Evolutionary conservation across 1,140 invertebrate species (phyloP).

Genomic region (Musca domestica): DNA sequence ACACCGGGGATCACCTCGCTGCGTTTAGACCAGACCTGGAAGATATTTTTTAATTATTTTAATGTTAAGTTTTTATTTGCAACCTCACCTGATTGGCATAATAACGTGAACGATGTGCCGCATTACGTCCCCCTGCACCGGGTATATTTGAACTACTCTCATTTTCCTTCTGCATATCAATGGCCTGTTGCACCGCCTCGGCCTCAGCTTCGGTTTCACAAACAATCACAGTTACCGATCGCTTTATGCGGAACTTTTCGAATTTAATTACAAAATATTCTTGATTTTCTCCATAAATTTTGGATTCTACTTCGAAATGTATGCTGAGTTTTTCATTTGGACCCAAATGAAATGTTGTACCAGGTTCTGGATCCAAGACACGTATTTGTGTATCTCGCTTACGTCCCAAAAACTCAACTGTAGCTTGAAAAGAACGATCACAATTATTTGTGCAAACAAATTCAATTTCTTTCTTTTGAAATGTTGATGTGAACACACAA

Average conservation of each 20-base stretch:
- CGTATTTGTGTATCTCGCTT: conserved; percentile 44
- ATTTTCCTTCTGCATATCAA: background rate
- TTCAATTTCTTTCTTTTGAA: conserved; percentile 44
- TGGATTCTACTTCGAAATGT: conserved; percentile 43
- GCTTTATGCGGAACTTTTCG: conserved; percentile 55
- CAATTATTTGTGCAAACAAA: conserved; percentile 52
- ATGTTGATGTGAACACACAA: conserved; percentile 48
- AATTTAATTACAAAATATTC: conserved; percentile 62
- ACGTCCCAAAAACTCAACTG: conserved; percentile 43
- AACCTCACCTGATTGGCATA: conserved; percentile 45
- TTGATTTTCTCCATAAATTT: conserved; percentile 59
- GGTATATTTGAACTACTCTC: background rate
- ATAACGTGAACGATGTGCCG: conserved; percentile 30
- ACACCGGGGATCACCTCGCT: conserved; percentile 59
- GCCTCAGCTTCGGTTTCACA: conserved; percentile 30
- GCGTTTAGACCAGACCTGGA: conserved; percentile 38
- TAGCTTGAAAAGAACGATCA: conserved; percentile 39
- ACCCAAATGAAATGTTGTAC: background rate
- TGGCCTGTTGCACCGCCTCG: conserved; percentile 2
- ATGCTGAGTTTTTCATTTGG: conserved; percentile 9
- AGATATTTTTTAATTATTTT: background rate
- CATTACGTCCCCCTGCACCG: conserved; percentile 13
- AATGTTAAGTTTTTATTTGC: background rate
- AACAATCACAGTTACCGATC: conserved; percentile 48
- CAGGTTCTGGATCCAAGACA: conserved; percentile 21